Evolutionary conservation across 2,113 vertebrate genomes (phyloP).

Genomic region (Scortum barcoo): DNA sequence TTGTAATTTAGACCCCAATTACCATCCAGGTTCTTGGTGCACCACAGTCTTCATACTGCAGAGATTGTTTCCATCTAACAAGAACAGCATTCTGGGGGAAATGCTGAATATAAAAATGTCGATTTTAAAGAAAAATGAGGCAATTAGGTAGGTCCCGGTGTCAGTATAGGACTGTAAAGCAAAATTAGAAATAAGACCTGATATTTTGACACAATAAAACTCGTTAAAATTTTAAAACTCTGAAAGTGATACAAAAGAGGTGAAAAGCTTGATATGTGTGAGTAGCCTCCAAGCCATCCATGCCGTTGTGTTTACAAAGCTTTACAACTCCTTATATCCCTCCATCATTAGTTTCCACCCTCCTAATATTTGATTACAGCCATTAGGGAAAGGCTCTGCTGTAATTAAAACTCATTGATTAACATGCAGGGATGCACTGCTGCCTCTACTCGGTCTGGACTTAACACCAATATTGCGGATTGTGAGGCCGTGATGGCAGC

Average conservation of each 20-base stretch:
- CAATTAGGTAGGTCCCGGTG: neutral
- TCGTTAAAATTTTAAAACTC: neutral
- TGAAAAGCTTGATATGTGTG: neutral
- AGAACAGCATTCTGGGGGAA: neutral
- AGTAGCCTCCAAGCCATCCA: neutral
- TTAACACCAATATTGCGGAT: constrained; percentile 5
- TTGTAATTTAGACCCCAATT: neutral
- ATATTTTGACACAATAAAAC: neutral
- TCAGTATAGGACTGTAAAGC: neutral
- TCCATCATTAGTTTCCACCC: constrained; percentile 17
- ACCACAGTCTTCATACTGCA: neutral
- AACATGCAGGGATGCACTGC: neutral
- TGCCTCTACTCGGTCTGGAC: neutral
- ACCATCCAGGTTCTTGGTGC: neutral
- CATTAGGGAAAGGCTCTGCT: constrained; percentile 38
- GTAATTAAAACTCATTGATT: constrained; percentile 60
- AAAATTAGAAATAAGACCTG: neutral
- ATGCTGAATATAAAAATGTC: neutral
- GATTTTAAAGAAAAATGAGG: neutral
- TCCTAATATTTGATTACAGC: constrained; percentile 41
- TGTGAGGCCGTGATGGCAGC: neutral
- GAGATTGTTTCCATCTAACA: neutral
- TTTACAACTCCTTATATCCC: constrained; percentile 1
- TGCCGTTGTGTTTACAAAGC: constrained; percentile 15
- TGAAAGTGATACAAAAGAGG: neutral